Conservation (phyloP, 2,113 vertebrate species). For the Cinclus cinclus region DNA sequence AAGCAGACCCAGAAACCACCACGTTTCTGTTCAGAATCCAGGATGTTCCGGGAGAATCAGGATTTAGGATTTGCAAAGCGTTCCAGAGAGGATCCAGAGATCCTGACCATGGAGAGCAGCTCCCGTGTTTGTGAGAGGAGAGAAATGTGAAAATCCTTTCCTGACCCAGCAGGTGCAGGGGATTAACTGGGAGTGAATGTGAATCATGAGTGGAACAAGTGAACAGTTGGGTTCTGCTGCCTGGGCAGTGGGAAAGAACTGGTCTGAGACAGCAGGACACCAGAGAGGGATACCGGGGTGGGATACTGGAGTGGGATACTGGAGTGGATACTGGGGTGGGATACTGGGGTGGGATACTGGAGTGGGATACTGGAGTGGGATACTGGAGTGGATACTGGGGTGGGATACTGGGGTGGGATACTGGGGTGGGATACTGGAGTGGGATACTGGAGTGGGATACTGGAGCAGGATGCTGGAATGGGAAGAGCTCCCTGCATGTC, state of each 20-base stretch:
- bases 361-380: background rate
- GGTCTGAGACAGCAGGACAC: rapidly evolving
- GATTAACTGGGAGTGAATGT: background rate
- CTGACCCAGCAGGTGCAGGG: background rate
- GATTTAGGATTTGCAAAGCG: background rate
- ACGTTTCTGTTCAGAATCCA: background rate
- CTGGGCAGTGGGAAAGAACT: background rate
- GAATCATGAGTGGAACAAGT: background rate
- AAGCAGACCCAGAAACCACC: background rate
- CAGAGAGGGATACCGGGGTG: rapidly evolving
- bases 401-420: no score
- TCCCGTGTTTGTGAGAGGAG: background rate
- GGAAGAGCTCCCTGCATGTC: rapidly evolving
- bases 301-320: background rate
- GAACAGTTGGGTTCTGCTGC: background rate
- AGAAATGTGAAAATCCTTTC: background rate
- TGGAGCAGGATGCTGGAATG: background rate
- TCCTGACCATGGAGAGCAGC: rapidly evolving
- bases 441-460: background rate
- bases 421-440: rapidly evolving
- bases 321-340: background rate
- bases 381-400: background rate
- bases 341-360: background rate
- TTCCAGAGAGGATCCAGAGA: background rate
- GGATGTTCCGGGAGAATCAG: background rate